Conservation (phyloP, 2,113 vertebrate genomes). For the Phasianus colchicus region DNA sequence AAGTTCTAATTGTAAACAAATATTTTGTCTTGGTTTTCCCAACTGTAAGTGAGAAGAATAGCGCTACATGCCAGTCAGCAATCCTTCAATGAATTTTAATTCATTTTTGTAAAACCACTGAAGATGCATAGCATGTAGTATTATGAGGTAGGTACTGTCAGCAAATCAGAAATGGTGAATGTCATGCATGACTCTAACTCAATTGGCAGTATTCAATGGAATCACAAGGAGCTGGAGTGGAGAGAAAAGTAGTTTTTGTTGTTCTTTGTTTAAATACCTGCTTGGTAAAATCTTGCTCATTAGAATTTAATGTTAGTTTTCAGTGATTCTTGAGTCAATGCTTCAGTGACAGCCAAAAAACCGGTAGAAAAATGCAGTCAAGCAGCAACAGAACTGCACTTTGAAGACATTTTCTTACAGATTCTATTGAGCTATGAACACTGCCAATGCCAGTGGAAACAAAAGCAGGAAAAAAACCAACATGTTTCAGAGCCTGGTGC, state of each 20-base stretch:
- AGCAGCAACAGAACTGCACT: slow-evolving; percentile 24
- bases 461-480: neutral
- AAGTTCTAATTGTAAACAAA: neutral
- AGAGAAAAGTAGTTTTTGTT: slow-evolving; percentile 5
- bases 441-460: slow-evolving; percentile 6
- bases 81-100: neutral
- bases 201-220: neutral
- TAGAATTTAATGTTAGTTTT: slow-evolving; percentile 36
- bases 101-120: neutral
- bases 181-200: neutral
- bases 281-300: slow-evolving; percentile 4
- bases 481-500: slow-evolving; percentile 11
- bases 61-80: neutral
- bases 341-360: neutral
- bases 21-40: neutral
- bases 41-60: neutral
- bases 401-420: slow-evolving; percentile 43
- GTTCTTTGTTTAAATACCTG: slow-evolving; percentile 39
- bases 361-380: neutral
- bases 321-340: neutral
- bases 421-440: neutral
- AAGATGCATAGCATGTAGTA: neutral
- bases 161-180: neutral
- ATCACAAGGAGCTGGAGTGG: slow-evolving; percentile 2
- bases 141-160: neutral